These are phyloP conservation scores for Paracyclopina nana DNA, from an alignment of 1,140 invertebrate species.

Conservation along the genomic window DNA sequence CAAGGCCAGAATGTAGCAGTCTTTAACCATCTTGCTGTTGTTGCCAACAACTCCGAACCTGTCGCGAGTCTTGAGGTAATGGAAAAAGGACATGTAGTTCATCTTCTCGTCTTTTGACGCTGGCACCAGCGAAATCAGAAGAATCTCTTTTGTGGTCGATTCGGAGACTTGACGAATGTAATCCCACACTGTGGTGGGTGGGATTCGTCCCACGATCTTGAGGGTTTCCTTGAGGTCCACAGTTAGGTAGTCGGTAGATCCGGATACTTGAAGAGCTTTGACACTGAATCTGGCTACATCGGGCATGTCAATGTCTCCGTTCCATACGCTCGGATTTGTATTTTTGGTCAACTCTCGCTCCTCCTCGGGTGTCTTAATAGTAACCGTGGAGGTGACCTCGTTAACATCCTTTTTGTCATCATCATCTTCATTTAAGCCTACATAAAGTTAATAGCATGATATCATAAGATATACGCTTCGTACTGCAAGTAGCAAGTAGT, in stretches of 20 bases:
- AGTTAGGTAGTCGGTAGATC: slow-evolving; percentile 42
- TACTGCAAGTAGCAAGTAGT: too few species aligned
- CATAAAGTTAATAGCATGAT: too few species aligned
- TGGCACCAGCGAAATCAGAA: slow-evolving; percentile 55
- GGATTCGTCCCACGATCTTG: slow-evolving; percentile 74
- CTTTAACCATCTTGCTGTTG: slow-evolving; percentile 56
- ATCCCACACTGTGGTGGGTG: slow-evolving; percentile 74
- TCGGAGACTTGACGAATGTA: slow-evolving; percentile 78
- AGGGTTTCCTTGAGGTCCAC: slow-evolving; percentile 53
- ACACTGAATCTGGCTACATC: slow-evolving; percentile 75
- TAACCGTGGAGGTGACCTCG: slow-evolving; percentile 37
- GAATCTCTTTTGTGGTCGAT: slow-evolving; percentile 44
- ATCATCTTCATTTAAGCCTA: too few species aligned
- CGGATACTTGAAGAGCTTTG: slow-evolving; percentile 39
- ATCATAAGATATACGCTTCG: too few species aligned
- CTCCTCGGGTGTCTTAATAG: slow-evolving; percentile 28
- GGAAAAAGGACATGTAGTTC: slow-evolving; percentile 67
- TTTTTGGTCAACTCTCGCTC: slow-evolving; percentile 1
- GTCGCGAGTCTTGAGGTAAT: slow-evolving; percentile 51
- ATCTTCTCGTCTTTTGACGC: slow-evolving; percentile 59
- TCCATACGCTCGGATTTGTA: slow-evolving; percentile 44
- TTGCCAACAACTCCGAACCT: slow-evolving; percentile 44
- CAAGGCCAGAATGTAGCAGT: slow-evolving; percentile 81
- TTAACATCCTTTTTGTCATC: slow-evolving; percentile 32
- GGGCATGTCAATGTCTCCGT: slow-evolving; percentile 66